Evolutionary conservation across 2,113 vertebrate species (phyloP).

Genomic region (Scytalopus superciliaris): DNA sequence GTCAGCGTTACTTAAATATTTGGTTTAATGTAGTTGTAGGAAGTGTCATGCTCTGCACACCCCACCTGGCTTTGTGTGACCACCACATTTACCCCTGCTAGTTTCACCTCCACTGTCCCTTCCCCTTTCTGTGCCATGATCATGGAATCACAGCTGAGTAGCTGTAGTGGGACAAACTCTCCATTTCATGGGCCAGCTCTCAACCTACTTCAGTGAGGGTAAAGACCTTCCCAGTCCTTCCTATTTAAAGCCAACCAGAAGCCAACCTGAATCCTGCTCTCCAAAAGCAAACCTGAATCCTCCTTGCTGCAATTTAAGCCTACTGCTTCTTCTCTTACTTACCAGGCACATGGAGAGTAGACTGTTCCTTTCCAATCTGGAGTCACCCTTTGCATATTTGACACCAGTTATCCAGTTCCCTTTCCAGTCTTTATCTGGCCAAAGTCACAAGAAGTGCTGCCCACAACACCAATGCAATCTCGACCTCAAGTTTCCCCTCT

Average conservation of each 20-base stretch:
- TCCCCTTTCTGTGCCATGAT: background rate
- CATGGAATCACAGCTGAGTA: fast-evolving
- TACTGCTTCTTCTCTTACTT: background rate
- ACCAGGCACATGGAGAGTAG: background rate
- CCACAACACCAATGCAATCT: background rate
- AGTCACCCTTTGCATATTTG: background rate
- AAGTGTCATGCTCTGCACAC: background rate
- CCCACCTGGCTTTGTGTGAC: background rate
- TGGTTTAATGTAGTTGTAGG: background rate
- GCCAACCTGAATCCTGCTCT: background rate
- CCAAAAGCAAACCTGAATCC: background rate
- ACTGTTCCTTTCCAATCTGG: background rate
- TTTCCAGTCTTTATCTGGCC: background rate
- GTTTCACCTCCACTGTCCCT: background rate
- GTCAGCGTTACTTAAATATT: background rate
- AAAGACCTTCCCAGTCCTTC: background rate
- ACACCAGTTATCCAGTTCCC: background rate
- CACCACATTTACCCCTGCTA: background rate
- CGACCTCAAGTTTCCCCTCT: background rate
- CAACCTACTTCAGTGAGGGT: background rate
- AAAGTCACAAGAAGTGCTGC: background rate
- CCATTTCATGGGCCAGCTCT: background rate
- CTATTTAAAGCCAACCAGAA: background rate
- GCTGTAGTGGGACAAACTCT: background rate
- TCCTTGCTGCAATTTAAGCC: background rate